Conservation (phyloP, 2,888 invertebrate species). For the Acanthosepion pharaonis region DNA sequence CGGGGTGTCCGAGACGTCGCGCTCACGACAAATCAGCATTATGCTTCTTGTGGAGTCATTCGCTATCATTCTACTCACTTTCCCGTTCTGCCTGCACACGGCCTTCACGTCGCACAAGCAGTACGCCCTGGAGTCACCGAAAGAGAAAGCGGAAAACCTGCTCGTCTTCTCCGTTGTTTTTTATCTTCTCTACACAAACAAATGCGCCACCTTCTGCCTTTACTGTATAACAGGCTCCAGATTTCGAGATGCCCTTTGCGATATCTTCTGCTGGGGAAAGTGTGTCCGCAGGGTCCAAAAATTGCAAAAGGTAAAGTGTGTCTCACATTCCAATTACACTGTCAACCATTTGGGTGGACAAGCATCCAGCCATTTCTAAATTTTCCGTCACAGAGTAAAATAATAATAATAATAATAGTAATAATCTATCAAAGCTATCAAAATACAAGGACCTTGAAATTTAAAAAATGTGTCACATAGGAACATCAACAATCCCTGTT, state of each 20-base stretch:
- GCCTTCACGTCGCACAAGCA: conserved; percentile 52
- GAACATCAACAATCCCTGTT: no score
- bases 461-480: no score
- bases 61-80: conserved; percentile 60
- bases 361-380: not conserved
- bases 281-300: not conserved
- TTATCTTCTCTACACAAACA: conserved; percentile 64
- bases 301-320: not conserved
- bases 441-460: no score
- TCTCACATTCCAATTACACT: conserved; percentile 1
- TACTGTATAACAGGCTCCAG: conserved; percentile 64
- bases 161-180: conserved; percentile 59
- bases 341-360: conserved; percentile 24
- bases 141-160: conserved; percentile 52
- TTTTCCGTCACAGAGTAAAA: not conserved
- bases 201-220: conserved; percentile 64
- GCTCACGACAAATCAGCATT: conserved; percentile 59
- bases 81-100: conserved; percentile 60
- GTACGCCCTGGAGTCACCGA: conserved; percentile 48
- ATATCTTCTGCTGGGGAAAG: conserved; percentile 48
- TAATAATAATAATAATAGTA: no score
- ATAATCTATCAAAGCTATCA: no score
- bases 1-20: conserved; percentile 47
- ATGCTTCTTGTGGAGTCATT: conserved; percentile 64
- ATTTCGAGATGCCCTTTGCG: conserved; percentile 58